Evolutionary conservation across 2,797 vertebrate species (phyloP).

Genomic region (Karalla daura): DNA sequence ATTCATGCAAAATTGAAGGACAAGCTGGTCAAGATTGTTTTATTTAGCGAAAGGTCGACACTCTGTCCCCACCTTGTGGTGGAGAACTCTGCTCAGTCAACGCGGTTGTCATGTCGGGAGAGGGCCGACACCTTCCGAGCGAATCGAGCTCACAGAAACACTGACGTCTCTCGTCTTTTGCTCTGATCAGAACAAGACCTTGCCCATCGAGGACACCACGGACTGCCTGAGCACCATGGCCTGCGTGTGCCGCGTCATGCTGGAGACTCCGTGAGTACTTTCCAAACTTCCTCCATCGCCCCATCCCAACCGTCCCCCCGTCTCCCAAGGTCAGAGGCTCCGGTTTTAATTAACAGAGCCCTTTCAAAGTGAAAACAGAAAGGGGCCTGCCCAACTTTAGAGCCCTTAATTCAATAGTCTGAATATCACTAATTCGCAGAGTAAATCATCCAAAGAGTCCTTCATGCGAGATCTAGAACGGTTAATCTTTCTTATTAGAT

Average conservation of each 20-base stretch:
- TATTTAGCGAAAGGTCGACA: constrained; percentile 3
- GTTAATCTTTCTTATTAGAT: neutral
- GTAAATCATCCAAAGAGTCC: constrained; percentile 11
- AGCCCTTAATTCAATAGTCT: constrained; percentile 27
- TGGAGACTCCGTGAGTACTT: constrained; percentile 93
- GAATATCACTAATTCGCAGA: neutral
- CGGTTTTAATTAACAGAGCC: constrained; percentile 32
- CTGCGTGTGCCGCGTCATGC: constrained; percentile 92
- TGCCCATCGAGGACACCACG: constrained; percentile 93
- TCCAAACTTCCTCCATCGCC: neutral
- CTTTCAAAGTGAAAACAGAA: constrained; percentile 35
- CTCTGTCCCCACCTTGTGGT: constrained; percentile 70
- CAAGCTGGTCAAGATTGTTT: constrained; percentile 1
- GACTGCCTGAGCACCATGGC: constrained; percentile 96
- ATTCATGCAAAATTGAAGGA: constrained; percentile 40
- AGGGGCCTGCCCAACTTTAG: neutral
- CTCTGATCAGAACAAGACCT: constrained; percentile 88
- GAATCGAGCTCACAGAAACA: neutral
- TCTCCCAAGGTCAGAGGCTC: constrained; percentile 20
- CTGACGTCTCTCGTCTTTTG: neutral
- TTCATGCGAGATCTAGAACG: constrained; percentile 35
- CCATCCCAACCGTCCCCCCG: neutral
- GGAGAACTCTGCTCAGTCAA: neutral
- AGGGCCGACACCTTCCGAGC: too few relatives aligned
- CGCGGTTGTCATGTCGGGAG: neutral